Percentiles rank a stretch among this genome's conserved stretches.
These are phyloP conservation scores for Diadromus collaris DNA, from an alignment of 2,888 invertebrate genomes.

Conservation along the genomic window DNA sequence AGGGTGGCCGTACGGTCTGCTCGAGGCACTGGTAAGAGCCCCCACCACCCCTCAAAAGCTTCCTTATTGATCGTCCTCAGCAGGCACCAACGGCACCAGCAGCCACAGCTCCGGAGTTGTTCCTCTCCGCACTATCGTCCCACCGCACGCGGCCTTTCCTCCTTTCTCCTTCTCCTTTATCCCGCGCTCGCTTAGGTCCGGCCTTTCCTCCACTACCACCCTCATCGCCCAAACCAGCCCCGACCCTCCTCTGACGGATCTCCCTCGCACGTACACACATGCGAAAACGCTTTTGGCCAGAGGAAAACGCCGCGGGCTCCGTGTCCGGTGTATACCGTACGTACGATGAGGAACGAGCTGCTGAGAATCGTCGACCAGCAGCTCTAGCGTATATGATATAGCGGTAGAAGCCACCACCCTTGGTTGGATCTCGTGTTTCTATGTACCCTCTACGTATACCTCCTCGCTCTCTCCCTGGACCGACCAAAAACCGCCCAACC, in stretches of 20 bases:
- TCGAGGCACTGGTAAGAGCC: conserved; percentile 79
- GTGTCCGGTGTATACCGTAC: conserved; percentile 13
- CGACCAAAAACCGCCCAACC: conserved; percentile 60
- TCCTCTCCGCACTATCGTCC: conserved; percentile 55
- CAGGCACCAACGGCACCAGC: conserved; percentile 55
- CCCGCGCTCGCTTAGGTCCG: conserved; percentile 76
- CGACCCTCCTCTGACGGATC: not conserved
- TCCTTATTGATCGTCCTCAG: conserved; percentile 80
- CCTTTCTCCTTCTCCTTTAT: conserved; percentile 76
- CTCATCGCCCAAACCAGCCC: conserved; percentile 49
- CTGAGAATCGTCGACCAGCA: conserved; percentile 54
- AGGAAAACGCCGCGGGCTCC: conserved; percentile 34
- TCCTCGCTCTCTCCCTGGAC: conserved; percentile 7
- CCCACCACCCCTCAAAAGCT: conserved; percentile 74
- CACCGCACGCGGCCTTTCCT: conserved; percentile 67
- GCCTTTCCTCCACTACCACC: conserved; percentile 66
- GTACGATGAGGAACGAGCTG: conserved; percentile 41
- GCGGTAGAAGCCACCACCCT: conserved; percentile 15
- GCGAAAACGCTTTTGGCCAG: conserved; percentile 33
- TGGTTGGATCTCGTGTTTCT: conserved; percentile 48
- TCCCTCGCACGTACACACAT: conserved; percentile 28
- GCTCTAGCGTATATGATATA: conserved; percentile 18
- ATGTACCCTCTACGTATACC: conserved; percentile 44
- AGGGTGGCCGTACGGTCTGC: conserved; percentile 70
- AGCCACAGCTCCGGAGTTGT: conserved; percentile 49